phyloP scores from a whole-genome alignment of 2,113 vertebrate genomes.

The Machaerirhynchus nigripectus region DNA sequence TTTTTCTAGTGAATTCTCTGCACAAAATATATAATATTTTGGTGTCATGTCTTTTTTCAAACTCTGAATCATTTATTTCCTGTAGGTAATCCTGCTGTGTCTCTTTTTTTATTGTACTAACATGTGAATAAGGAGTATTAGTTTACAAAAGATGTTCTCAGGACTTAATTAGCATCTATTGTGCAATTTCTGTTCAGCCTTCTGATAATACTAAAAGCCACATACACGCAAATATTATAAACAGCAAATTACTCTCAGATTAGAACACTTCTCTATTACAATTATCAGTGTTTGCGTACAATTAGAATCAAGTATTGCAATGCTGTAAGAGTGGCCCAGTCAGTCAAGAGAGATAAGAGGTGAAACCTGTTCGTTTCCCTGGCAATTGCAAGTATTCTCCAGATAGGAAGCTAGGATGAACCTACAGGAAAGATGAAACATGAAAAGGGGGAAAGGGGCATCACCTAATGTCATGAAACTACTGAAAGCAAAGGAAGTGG shows the following conservation, averaged over 20 bases:
- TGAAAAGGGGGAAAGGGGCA: neutral
- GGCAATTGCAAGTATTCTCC: neutral
- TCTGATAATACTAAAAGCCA: neutral
- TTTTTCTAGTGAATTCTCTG: neutral
- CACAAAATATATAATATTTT: neutral
- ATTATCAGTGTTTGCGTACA: neutral
- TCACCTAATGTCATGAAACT: neutral
- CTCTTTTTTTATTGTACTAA: neutral
- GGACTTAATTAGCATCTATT: neutral
- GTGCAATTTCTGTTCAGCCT: neutral
- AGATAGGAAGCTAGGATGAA: neutral
- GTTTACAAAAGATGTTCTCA: neutral
- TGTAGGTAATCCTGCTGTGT: rapidly evolving
- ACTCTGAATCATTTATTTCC: neutral
- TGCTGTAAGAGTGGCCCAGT: neutral
- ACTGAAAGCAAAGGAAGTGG: neutral
- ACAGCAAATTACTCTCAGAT: neutral
- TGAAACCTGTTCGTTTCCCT: neutral
- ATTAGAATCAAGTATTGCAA: neutral
- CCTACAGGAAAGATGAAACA: neutral
- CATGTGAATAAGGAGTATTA: neutral
- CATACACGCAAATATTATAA: neutral
- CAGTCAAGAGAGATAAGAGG: neutral
- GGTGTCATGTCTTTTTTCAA: neutral
- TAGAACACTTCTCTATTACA: neutral